Evolutionary conservation across 2,888 invertebrate genomes (phyloP), one percentile per base, ranked within the genome.

Genomic region (Tupiocoris notatus): DNA sequence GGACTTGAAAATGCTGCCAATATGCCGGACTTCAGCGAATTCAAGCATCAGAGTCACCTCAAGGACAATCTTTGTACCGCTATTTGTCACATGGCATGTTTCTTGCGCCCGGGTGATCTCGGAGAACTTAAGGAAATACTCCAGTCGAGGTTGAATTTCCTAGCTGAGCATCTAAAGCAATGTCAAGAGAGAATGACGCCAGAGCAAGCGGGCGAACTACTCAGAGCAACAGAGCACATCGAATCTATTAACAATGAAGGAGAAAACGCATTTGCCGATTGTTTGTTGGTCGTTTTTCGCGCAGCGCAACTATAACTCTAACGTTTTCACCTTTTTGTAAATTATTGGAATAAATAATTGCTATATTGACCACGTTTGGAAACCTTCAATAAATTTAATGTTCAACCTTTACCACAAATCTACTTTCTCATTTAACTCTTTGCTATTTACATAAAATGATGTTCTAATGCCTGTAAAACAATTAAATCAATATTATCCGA

Each of bases 21-120:
- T 82, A 88, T 94, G 66, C 90, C 91, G 56, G 94, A 93, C 83
- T 93, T 90, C 80, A 89, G 89, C 22, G 95, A 96, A 83, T 94
- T 92, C 82, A 90, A 91, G 81, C 95, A 96, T 84, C 89, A 91
- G 78, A 94, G 95, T 82, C 90, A 90, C 0, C 73, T 73, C 39
- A 17, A 57, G 78, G 64, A 75, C 74, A 71, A 59, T 39, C 68
- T 93, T 6, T 93, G 93, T 83, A 85, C 91, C 22, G 89, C 92
- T 0, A 84, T 94, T 3, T 88, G 91, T 24, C 93, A 93, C 82
- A 82, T 94, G 73, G 87, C 91, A 77, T 86, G 87, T 25, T 83
- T 90, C 2, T 84, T 91, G 0, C 84, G 84, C 0, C 82, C 83
- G 1, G 85, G 88, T 0, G 93, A 93, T 82, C 84, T 92, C 12